Evolutionary conservation across 2,888 invertebrate genomes (phyloP), one percentile per base, ranked within the genome.

Genomic region (Limnephilus rhombicus): DNA sequence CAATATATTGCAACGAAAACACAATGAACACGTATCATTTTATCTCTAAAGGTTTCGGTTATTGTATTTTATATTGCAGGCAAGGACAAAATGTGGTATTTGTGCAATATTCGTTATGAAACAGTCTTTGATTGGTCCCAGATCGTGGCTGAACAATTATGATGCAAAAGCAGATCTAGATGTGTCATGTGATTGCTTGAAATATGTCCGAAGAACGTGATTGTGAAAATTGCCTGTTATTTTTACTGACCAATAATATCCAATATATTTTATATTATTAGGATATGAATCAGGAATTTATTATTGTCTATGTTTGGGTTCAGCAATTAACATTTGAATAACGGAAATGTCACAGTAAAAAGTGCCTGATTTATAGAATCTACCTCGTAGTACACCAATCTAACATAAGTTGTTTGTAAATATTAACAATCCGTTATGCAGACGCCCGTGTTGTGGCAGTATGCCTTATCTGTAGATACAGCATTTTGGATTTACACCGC

Each of bases 181-280:
- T 83, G 83, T 83, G 83, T 83, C 83, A 83, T 83, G 83, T 83
- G 83, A 83, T 83, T 83, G 83, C 83, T 37, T 41, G 83, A 34
- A 83, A 41, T 31, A 34, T 34, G 34, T 83, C 24, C 37, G 37
- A 34, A 37, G 24, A 83, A 18, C 83, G 37, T 83, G 83, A 83
- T 83, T 4, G 37, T 83, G 37, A 12, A 83, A 83, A 83, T 37
- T 2, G 83, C 18, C 37, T 83, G 83, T 83, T 83, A 41, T 83
- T 83, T 37, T n/a, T 24, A 68, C 24, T n/a, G n/a, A 1, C 68
- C 68, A 9, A 24, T 68, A 68, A 68, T n/a, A 24, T 68, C 68
- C 68, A 2, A 68, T 68, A 24, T 15, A 83, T 83, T 11, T 49
- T 49, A 37, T 37, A 37, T 83, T 83, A 68, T n/a, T 68, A 68